Evolutionary conservation across 2,113 vertebrate genomes (phyloP).

Genomic region (Greenwoodochromis staneri): DNA sequence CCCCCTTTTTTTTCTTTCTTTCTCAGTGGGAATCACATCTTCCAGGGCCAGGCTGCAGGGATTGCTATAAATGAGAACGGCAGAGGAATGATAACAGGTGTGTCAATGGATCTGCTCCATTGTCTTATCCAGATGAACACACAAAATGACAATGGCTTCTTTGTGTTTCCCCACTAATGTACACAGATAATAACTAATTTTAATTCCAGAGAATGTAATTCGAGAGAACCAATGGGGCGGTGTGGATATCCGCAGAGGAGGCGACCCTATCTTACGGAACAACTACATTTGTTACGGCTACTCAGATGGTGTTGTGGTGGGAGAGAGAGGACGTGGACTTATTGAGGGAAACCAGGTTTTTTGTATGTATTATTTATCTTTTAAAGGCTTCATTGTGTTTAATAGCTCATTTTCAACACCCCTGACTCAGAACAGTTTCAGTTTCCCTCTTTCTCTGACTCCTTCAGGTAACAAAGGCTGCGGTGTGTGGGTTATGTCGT

Average conservation of each 20-base stretch:
- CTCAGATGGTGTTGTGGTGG: constrained; percentile 85
- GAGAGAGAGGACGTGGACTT: constrained; percentile 81
- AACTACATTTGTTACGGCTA: constrained; percentile 88
- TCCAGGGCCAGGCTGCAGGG: constrained; percentile 86
- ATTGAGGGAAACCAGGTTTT: constrained; percentile 88
- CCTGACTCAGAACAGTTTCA: background rate
- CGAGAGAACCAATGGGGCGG: constrained; percentile 89
- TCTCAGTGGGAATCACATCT: constrained; percentile 88
- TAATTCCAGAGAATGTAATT: constrained; percentile 81
- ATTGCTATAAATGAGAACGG: constrained; percentile 90
- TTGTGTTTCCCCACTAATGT: background rate
- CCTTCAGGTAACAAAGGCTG: constrained; percentile 83
- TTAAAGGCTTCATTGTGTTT: background rate
- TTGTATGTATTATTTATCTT: constrained; percentile 62
- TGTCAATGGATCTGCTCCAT: background rate
- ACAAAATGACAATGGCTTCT: background rate
- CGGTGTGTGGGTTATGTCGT: constrained; percentile 86
- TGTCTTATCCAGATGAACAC: background rate
- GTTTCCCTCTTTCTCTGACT: background rate
- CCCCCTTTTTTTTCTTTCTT: background rate
- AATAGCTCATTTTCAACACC: background rate
- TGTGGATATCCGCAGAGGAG: constrained; percentile 83
- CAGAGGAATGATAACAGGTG: constrained; percentile 87
- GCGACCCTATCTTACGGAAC: constrained; percentile 79
- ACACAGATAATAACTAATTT: background rate